Conservation (phyloP, 2,888 invertebrate species). For the Antheraea assamensis region DNA sequence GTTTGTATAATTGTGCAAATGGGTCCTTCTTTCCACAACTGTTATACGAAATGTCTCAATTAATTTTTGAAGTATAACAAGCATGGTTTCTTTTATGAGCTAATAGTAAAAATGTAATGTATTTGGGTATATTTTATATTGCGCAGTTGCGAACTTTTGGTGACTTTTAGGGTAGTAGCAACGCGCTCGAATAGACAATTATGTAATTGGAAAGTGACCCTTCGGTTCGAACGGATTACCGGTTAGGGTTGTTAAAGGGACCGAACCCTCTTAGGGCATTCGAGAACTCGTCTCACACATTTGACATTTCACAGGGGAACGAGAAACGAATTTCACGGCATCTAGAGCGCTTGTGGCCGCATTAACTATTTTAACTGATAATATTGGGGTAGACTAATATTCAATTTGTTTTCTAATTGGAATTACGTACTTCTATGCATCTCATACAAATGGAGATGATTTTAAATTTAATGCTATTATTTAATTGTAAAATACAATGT, state of each 20-base stretch:
- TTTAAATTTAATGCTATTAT: neutral
- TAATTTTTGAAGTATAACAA: too few species aligned
- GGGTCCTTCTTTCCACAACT: neutral
- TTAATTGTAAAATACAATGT: too few species aligned
- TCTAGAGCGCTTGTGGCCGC: conserved; percentile 51
- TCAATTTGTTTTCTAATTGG: conserved; percentile 22
- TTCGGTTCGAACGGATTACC: conserved; percentile 70
- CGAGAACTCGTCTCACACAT: conserved; percentile 33
- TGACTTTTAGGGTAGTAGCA: conserved; percentile 49
- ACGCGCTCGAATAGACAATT: conserved; percentile 60
- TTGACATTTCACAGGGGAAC: conserved; percentile 64
- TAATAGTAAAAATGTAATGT: neutral
- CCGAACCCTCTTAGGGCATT: conserved; percentile 46
- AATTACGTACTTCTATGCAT: neutral
- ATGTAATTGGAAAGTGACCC: conserved; percentile 61
- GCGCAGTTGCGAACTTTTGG: conserved; percentile 29
- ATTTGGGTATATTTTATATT: conserved; percentile 24
- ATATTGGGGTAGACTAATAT: conserved; percentile 33
- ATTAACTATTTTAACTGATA: conserved; percentile 55
- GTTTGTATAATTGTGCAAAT: too few species aligned
- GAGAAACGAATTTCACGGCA: conserved; percentile 64
- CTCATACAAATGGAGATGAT: neutral
- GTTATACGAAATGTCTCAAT: too few species aligned
- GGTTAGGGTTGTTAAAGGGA: conserved; percentile 67
- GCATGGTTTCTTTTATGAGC: neutral